Base-by-base conservation (phyloP, 2,888 invertebrate species). In the Creontiades dilutus region DNA sequence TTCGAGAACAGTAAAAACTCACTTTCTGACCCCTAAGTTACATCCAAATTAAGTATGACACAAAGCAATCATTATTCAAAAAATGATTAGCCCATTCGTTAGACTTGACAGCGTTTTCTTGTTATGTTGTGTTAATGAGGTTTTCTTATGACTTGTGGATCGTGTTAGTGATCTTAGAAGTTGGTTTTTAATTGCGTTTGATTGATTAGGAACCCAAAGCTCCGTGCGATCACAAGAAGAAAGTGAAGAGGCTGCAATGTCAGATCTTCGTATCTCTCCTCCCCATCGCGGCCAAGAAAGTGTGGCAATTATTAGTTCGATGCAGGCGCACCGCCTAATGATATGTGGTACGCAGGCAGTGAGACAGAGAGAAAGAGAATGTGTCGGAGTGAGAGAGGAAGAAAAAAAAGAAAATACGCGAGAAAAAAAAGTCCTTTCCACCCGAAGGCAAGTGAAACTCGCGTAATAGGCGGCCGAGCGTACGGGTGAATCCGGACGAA, bases 401-500 rank as follows among this genome's bases (percentile, higher is more conserved):
- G 37, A 2, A 4, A 37, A 37, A 37, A 37, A 37, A 37, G 37
- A 37, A 37, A 12, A 52, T 16, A 48, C 48, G 61, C 13, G 2
- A n/a, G 61, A 19, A 19, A 68, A 68, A 68, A 68, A 68, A 23
- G 68, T 68, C 68, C 68, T 68, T 68, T 68, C 68, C 27, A 68
- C 23, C 68, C n/a, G 68, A 68, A 68, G 68, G 82, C 52, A 27
- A 82, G 48, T 52, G 82, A 82, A 82, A 82, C 82, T 82, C 4
- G 48, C 82, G 27, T 52, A 82, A 52, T 82, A 82, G 48, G 47
- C 48, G 48, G 27, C 82, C 37, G 78, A 78, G 78, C 37, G 78
- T 68, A 23, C 68, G 68, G 68, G 27, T 27, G 68, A 68, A 68
- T 68, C 68, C 85, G 85, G 61, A 85, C 85, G 85, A 85, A 85